phyloP scores from a whole-genome alignment of 2,888 invertebrate genomes.

The Pheosia tremula region DNA sequence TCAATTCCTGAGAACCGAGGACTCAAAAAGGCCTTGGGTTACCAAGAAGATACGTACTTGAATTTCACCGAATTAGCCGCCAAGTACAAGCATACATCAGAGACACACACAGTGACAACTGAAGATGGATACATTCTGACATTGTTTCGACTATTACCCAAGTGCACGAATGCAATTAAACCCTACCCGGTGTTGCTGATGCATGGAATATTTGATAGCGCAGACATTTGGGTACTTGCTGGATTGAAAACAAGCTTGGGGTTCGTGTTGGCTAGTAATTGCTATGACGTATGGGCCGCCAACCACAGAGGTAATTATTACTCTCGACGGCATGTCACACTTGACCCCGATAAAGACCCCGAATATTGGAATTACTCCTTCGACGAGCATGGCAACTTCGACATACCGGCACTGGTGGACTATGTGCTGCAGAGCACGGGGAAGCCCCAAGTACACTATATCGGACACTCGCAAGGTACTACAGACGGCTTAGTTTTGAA shows the following conservation, averaged over 20 bases:
- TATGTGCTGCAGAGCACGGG: conserved; percentile 70
- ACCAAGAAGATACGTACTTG: conserved; percentile 66
- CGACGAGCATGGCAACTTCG: conserved; percentile 89
- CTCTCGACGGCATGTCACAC: conserved; percentile 79
- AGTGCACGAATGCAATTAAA: conserved; percentile 44
- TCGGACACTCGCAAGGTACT: conserved; percentile 90
- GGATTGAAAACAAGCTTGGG: conserved; percentile 55
- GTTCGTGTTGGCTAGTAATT: conserved; percentile 73
- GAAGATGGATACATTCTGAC: conserved; percentile 66
- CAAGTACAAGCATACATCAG: conserved; percentile 57
- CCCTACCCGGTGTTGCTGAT: conserved; percentile 57
- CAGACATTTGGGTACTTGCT: conserved; percentile 62
- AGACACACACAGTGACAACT: conserved; percentile 57
- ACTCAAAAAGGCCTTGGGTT: conserved; percentile 61
- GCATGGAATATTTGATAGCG: conserved; percentile 62
- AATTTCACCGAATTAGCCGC: conserved; percentile 63
- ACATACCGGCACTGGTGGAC: conserved; percentile 87
- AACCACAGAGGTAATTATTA: conserved; percentile 86
- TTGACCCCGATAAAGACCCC: conserved; percentile 64
- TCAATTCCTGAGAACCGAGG: conserved; percentile 56
- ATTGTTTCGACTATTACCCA: conserved; percentile 57
- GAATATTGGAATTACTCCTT: conserved; percentile 85
- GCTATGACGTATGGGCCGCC: conserved; percentile 79
- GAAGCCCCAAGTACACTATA: conserved; percentile 83
- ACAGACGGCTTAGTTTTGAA: conserved; percentile 83